Evolutionary conservation across 1,140 invertebrate genomes (phyloP), one percentile per base, ranked within the genome.

Genomic region (Lasioglossum albipes): DNA sequence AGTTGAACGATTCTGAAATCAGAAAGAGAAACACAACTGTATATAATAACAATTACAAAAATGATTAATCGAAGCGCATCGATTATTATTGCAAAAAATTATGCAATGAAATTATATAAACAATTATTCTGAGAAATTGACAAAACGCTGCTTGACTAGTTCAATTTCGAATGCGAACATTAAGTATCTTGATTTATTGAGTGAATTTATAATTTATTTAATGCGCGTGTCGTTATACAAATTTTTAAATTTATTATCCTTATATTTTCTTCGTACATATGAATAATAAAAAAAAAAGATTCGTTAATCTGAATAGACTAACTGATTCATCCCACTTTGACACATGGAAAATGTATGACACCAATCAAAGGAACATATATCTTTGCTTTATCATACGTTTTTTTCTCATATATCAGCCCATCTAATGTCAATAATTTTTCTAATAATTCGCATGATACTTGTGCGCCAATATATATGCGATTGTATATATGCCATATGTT

Each of bases 1-100:
- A 86, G 75, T 72, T 73, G 66, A 84, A 81, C 67, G n/a, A 81
- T 84, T 86, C 85, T 87, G 85, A 52, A 87, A 87, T 54, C 61
- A 87, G 12, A 87, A 67, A 59, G 86, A 67, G 59, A 79, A 22
- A 64, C 61, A 27, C 27, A 73, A 69, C 18, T n/a, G 31, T 61
- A 2, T 27, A 49, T 13, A 49, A 49, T 12, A 66, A 71, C 31
- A 70, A 81, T 52, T 31, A 7, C 6, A 7, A 71, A 66, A 7
- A 13, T 20, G 61, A 62, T 81, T 69, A 62, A 52, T 7, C 4
- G 70, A 71, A 36, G 54, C 27, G 7, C 13, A 69, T 52, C 64
- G 16, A 82, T 49, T 18, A 18, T 22, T 22, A 68, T 7, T 68
- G 22, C 66, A 68, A 22, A 52, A 36, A 31, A 52, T 31, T 59